Conservation (phyloP, 2,888 invertebrate genomes). For the Chrysolina haemoptera region DNA sequence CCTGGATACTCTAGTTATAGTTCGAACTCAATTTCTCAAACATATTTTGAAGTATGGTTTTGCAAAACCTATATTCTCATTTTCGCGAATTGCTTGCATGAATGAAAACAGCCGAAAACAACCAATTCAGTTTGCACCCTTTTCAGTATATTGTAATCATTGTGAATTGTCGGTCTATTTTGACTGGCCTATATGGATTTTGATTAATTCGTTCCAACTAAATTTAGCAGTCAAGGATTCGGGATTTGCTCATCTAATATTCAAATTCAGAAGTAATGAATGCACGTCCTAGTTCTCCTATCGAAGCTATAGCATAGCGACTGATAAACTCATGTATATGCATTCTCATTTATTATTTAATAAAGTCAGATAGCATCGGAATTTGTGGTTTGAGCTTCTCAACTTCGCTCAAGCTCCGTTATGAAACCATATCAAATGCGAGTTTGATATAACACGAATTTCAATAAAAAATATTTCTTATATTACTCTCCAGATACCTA, state of each 20-base stretch:
- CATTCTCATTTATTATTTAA: background rate
- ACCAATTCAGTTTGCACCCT: too few species aligned
- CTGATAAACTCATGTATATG: background rate
- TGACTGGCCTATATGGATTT: too few species aligned
- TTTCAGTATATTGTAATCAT: too few species aligned
- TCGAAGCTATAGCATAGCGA: background rate
- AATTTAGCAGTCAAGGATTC: background rate
- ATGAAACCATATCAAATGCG: background rate
- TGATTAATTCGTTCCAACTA: background rate
- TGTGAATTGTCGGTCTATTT: too few species aligned
- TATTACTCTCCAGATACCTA: background rate
- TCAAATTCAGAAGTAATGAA: background rate
- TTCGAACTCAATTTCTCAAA: too few species aligned
- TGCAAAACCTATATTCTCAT: too few species aligned
- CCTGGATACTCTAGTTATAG: too few species aligned
- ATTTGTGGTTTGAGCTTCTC: background rate
- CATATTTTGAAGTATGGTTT: too few species aligned
- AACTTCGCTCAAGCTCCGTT: background rate
- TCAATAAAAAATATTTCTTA: background rate
- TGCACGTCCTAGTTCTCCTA: background rate
- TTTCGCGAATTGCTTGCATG: too few species aligned
- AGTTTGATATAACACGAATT: background rate
- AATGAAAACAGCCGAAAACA: too few species aligned
- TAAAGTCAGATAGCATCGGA: background rate
- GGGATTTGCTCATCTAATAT: background rate